Conservation (phyloP, 2,113 vertebrate species). For the Theristicus caerulescens region DNA sequence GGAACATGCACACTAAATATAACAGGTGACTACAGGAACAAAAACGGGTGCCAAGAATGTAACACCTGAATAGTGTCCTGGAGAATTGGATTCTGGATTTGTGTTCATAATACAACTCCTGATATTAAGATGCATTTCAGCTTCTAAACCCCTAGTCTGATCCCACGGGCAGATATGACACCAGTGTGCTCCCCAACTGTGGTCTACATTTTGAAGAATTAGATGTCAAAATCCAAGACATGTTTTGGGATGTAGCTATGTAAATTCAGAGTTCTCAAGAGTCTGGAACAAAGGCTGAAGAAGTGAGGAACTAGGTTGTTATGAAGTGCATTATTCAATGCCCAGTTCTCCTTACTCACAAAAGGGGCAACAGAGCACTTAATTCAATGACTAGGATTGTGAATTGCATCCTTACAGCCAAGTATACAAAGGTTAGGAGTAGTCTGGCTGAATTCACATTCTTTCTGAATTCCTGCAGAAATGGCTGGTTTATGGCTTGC, state of each 20-base stretch:
- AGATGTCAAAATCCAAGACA: neutral
- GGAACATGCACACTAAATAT: neutral
- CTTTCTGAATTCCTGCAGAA: neutral
- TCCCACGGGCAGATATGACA: neutral
- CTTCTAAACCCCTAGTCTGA: neutral
- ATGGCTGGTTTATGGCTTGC: neutral
- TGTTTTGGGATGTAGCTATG: neutral
- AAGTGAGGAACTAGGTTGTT: neutral
- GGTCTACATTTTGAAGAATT: neutral
- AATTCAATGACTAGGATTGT: neutral
- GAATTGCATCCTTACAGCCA: neutral
- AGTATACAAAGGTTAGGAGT: neutral
- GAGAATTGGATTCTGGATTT: neutral
- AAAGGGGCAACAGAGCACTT: neutral
- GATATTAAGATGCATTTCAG: neutral
- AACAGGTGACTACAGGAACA: neutral
- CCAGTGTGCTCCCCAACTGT: accelerated
- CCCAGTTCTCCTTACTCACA: neutral
- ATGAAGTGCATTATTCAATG: neutral
- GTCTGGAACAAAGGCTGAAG: neutral
- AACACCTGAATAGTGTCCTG: neutral
- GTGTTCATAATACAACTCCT: neutral
- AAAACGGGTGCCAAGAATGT: neutral
- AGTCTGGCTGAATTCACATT: neutral
- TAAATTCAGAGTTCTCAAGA: neutral